phyloP scores from a whole-genome alignment of 2,888 invertebrate genomes.

The Caenorhabditis sp. region DNA sequence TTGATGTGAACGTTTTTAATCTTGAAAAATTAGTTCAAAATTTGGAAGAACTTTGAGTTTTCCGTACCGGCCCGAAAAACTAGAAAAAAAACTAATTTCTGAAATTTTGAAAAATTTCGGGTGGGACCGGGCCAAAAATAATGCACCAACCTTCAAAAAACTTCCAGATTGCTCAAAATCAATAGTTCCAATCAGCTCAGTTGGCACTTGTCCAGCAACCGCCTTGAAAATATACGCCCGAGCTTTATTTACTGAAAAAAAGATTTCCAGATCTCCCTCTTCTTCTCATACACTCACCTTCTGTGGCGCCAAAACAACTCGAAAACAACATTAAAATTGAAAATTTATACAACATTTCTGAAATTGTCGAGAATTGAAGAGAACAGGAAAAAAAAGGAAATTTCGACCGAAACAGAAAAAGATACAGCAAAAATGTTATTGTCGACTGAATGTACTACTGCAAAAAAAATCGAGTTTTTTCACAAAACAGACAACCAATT shows the following conservation, averaged over 20 bases:
- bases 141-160: conserved; percentile 35
- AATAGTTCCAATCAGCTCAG: conserved; percentile 47
- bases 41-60: too few species aligned
- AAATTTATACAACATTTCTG: neutral
- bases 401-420: neutral
- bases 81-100: too few species aligned
- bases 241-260: conserved; percentile 42
- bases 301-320: neutral
- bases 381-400: neutral
- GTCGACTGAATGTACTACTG: neutral
- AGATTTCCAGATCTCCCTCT: neutral
- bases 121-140: too few species aligned
- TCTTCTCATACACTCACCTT: neutral
- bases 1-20: too few species aligned
- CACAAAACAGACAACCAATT: too few species aligned
- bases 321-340: neutral
- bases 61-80: too few species aligned
- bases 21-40: too few species aligned
- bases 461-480: neutral
- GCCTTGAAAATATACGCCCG: conserved; percentile 53
- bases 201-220: conserved; percentile 34
- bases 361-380: neutral
- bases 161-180: conserved; percentile 53
- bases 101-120: too few species aligned
- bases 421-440: neutral